Percentiles rank a stretch among this genome's conserved stretches.
Evolutionary conservation across 1,140 invertebrate species (phyloP).

Genomic region (Panagrolaimus sp.): DNA sequence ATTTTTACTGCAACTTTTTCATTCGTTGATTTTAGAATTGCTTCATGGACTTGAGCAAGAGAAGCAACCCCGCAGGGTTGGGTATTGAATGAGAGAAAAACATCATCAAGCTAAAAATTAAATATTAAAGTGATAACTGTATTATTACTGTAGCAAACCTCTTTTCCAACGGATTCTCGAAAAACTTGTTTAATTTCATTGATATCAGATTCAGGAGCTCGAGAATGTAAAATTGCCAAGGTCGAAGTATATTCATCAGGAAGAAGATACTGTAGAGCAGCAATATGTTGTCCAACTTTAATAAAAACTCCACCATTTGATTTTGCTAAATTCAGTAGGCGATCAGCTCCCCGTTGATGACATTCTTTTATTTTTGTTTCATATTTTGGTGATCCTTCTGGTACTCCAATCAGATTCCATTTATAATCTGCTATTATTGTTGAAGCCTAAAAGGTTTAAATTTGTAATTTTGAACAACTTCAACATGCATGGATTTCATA

Average conservation of each 20-base stretch:
- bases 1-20: constrained; percentile 87
- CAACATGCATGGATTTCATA: no score
- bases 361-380: constrained; percentile 67
- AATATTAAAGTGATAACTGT: constrained; percentile 27
- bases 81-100: constrained; percentile 78
- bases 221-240: constrained; percentile 82
- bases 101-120: constrained; percentile 67
- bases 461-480: no score
- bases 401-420: constrained; percentile 68
- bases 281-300: constrained; percentile 90
- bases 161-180: constrained; percentile 76
- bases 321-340: constrained; percentile 79
- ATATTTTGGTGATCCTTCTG: constrained; percentile 70
- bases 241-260: constrained; percentile 87
- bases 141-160: constrained; percentile 65
- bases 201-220: constrained; percentile 79
- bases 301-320: constrained; percentile 94
- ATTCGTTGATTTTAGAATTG: constrained; percentile 74
- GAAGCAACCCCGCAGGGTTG: constrained; percentile 87
- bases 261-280: constrained; percentile 86
- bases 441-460: constrained; percentile 65
- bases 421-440: constrained; percentile 76
- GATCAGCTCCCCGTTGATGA: constrained; percentile 77
- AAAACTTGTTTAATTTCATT: constrained; percentile 79
- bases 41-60: constrained; percentile 88